phyloP scores from a whole-genome alignment of 2,113 vertebrate species.

The Pseudolaguvia tuberculata region DNA sequence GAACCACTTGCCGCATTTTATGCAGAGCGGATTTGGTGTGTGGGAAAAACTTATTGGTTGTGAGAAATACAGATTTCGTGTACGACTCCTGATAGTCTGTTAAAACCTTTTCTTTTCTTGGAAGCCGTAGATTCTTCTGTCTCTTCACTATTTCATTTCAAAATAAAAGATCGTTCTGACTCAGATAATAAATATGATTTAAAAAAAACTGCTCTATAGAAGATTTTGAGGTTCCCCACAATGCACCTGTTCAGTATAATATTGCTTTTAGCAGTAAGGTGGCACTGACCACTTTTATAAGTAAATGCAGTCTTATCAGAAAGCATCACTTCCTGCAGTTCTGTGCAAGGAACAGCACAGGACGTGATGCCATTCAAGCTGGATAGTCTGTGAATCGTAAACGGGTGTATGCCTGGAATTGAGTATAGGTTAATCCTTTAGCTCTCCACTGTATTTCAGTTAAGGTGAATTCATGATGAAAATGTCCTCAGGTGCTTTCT shows the following conservation, averaged over 20 bases:
- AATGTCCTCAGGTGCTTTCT: background rate
- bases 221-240: background rate
- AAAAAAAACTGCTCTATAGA: too few species aligned
- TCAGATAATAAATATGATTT: too few species aligned
- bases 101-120: constrained; percentile 16
- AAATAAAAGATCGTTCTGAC: too few species aligned
- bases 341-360: constrained; percentile 10
- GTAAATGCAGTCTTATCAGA: constrained; percentile 15
- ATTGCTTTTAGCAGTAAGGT: constrained; percentile 16
- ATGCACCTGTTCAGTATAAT: background rate
- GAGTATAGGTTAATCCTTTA: background rate
- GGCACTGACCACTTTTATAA: background rate
- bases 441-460: background rate
- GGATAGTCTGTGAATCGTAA: background rate
- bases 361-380: constrained; percentile 20
- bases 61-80: too few species aligned
- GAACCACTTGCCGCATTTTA: background rate
- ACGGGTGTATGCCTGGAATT: background rate
- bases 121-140: too few species aligned
- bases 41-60: constrained; percentile 18
- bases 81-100: too few species aligned
- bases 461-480: background rate
- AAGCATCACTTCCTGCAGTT: background rate
- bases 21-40: too few species aligned
- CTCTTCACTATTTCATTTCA: too few species aligned